Base-by-base conservation (phyloP, 2,888 invertebrate genomes). In the Automeris io region DNA sequence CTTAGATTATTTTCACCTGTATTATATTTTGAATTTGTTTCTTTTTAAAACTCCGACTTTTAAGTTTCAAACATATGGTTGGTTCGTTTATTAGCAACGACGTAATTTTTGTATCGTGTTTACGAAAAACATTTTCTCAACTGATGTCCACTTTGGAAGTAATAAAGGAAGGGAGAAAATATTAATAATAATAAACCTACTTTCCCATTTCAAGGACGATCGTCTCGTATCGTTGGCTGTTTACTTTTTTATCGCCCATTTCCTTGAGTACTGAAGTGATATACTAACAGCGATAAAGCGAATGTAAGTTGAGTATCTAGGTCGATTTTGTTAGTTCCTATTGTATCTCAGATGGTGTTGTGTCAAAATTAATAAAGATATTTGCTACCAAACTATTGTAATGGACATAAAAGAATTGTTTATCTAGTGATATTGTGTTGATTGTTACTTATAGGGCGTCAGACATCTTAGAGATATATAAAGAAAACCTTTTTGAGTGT, bases 241-340 rank as follows among this genome's bases (percentile, higher is more conserved):
- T 22, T 37, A 21, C 37, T 36, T 4, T 33, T 39, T 39, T 39
- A 39, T 34, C 22, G 33, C 34, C 39, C 34, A 33, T 39, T 39
- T 26, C 34, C 39, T 26, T 16, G 25, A 26, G 39, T 29, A 34
- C 33, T 39, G 34, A 39, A 39, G 34, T 34, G 16, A 29, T 29
- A 29, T 29, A 29, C 29, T 16, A 29, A 29, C 16, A 29, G 16
- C 29, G 16, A 29, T 29, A 29, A 29, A 29, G 29, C 3, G 29
- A 8, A 8, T 7, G 16, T 29, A 29, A 29, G 29, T 29, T 16
- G 29, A 29, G n/a, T 13, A 29, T 29, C 29, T 29, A 16, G 29
- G 16, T 29, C 16, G 29, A 29, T 29, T 29, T 16, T 29, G 8
- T 16, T 16, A 16, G 3, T 16, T 13, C 16, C 16, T 16, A 29